Base-by-base conservation (phyloP, 2,888 invertebrate species). In the Ernsta delagoae region DNA sequence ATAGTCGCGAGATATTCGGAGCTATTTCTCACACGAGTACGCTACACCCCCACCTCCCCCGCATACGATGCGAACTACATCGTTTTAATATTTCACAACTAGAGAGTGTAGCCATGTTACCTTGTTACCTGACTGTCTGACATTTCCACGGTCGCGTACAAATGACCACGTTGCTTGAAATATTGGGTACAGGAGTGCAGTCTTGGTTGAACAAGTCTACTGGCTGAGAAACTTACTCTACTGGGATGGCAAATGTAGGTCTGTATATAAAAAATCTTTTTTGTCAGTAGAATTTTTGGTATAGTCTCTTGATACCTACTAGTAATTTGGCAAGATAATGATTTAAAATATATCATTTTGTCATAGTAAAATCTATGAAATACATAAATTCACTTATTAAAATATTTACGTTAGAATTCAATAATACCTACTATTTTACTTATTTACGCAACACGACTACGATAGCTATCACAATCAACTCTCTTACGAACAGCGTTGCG, bases 11-110 rank as follows among this genome's bases (percentile, higher is more conserved):
- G 84, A 88, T 89, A 90, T 92, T 92, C 78, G 84, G 77, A 81
- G 86, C 89, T 88, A 92, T 92, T 91, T 88, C 85, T 91, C 89
- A 90, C 90, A 82, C 85, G 84, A 83, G 79, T 80, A 79, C 80
- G 79, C 70, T 63, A 71, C 72, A 75, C 67, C 70, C n/a, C n/a
- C n/a, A n/a, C n/a, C n/a, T n/a, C 68, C 70, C 73, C 65, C 75
- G 12, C 48, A 79, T 74, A 75, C 76, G 79, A 83, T 80, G 81
- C 75, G 76, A 79, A 84, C 80, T 82, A 78, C 77, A 73, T 78
- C 79, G 81, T 83, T 86, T 92, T 88, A 92, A 92, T 92, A 92
- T 90, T 92, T 90, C 77, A 90, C 78, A 76, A 78, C 80, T 82
- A 87, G 88, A 89, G 86, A 89, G 88, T 86, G 83, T 86, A 88